Conservation (phyloP, 2,888 invertebrate species). For the Metacarcinus magister region DNA sequence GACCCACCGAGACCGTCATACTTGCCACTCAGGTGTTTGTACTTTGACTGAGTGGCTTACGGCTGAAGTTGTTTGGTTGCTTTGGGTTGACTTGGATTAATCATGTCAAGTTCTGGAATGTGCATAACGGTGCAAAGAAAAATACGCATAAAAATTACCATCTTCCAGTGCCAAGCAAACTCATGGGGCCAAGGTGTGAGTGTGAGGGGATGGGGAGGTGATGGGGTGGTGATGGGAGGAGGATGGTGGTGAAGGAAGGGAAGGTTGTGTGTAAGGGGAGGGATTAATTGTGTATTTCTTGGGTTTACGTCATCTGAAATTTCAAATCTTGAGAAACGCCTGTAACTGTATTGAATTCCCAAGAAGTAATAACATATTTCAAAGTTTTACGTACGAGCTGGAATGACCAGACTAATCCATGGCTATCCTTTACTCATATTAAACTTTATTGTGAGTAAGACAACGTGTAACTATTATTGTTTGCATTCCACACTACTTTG, state of each 20-base stretch:
- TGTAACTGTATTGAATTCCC: background rate
- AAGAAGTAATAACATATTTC: background rate
- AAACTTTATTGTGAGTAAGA: background rate
- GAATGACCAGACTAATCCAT: background rate
- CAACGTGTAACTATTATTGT: background rate
- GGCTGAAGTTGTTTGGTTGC: background rate
- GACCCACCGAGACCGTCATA: background rate
- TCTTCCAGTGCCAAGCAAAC: slow-evolving; percentile 15
- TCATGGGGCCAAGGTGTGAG: background rate
- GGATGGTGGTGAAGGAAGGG: background rate
- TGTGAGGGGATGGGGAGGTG: background rate
- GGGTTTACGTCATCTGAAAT: background rate
- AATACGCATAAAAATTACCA: background rate
- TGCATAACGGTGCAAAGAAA: background rate
- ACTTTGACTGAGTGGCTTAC: background rate
- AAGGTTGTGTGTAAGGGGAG: background rate
- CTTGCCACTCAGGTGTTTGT: background rate
- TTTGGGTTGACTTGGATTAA: background rate
- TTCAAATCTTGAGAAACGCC: background rate
- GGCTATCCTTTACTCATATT: background rate
- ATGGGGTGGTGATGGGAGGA: background rate
- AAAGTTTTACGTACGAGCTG: background rate
- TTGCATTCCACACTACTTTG: background rate
- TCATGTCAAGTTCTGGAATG: slow-evolving; percentile 34
- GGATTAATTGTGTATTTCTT: background rate